These are phyloP conservation scores for Lepidocyrtoides sp. DNA, from an alignment of 2,888 invertebrate species.

Conservation along the genomic window DNA sequence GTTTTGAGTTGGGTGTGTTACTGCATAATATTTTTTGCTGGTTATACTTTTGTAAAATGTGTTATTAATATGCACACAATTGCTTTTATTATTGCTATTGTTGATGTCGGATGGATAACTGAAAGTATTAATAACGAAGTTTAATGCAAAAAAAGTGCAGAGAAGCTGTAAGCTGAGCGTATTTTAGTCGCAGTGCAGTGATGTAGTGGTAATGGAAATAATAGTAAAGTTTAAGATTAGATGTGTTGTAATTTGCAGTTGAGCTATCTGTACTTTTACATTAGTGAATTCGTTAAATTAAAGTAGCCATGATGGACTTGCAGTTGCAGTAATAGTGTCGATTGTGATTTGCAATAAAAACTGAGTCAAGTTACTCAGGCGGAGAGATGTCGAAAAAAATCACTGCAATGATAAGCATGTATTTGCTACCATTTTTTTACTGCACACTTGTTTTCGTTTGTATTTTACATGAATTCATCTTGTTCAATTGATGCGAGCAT, in stretches of 20 bases:
- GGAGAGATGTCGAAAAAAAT: background rate
- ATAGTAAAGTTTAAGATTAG: background rate
- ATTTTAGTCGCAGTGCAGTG: no score
- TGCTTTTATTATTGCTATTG: background rate
- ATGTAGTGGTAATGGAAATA: background rate
- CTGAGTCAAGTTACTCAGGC: background rate
- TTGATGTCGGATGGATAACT: background rate
- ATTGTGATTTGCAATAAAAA: background rate
- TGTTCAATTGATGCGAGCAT: background rate
- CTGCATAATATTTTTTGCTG: background rate
- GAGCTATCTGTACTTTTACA: no score
- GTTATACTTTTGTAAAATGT: background rate
- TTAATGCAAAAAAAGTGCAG: background rate
- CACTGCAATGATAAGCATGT: no score
- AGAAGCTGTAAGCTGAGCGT: no score
- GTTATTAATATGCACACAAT: constrained; percentile 39
- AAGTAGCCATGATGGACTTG: no score
- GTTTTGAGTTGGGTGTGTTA: constrained; percentile 8
- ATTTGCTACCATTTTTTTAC: no score
- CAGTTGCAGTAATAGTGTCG: background rate
- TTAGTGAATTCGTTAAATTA: no score
- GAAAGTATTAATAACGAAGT: no score
- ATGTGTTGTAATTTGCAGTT: no score
- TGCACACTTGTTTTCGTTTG: no score
- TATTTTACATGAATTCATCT: background rate